Base-by-base conservation (phyloP, 2,888 invertebrate genomes). In the Ommatoiulus sabulosus region DNA sequence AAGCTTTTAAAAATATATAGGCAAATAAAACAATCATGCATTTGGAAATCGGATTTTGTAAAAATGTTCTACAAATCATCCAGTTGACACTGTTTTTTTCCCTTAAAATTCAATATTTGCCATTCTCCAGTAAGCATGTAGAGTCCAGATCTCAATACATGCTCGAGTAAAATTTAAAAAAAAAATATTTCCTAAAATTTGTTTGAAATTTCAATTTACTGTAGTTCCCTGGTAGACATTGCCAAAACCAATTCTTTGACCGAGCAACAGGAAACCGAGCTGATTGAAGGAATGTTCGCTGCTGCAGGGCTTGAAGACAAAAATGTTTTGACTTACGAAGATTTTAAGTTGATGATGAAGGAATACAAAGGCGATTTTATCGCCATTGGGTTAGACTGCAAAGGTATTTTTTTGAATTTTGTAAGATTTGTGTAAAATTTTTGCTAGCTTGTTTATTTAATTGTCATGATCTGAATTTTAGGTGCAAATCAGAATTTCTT, bases 311-410 rank as follows among this genome's bases (percentile, higher is more conserved):
- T 98, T 6, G 96, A 97, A 93, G 95, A 97, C 91, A 98, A 97
- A 93, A 96, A 97, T 91, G 97, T 96, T 91, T 94, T 98, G 10
- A 97, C 97, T 0, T 98, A 98, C 92, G 95, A 95, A 89, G 98
- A 98, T 92, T 98, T 98, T 91, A 98, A 98, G 92, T 93, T 97
- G 15, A 97, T 98, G 97, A 98, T 98, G 98, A 97, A 97, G 91
- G 98, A 98, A 92, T 98, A 98, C 93, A 97, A 97, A 92, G 97
- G 97, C 0, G 98, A 98, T 92, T 97, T 98, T 92, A 97, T 98
- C 0, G 98, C 98, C 0, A 98, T 98, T 89, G 98, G 98, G 0
- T 93, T 98, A 90, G 98, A 98, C 91, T 98, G 97, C 92, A 98
- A 98, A 93, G 98, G 91, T 91, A 57, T 17, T 3, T 44, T 43